Evolutionary conservation across 2,888 invertebrate genomes (phyloP), one percentile per base, ranked within the genome.

Genomic region (Campopleginae sp.): DNA sequence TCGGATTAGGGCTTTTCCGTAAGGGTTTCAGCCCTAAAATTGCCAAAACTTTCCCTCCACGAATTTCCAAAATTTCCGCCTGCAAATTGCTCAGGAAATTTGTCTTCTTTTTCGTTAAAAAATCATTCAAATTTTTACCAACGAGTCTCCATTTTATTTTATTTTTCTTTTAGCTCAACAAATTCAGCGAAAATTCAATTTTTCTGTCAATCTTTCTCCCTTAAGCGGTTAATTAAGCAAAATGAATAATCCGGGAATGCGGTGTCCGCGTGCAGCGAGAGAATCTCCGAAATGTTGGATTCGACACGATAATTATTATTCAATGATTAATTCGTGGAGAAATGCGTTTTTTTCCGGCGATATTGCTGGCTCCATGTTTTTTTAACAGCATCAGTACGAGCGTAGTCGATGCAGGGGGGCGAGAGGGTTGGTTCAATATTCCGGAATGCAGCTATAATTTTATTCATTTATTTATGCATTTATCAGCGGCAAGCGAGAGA

Each of bases 401-500:
- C 63, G 61, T 63, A n/a, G n/a, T 14, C 58, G 54, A 27, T 51
- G 33, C 42, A 8, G 23, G 23, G 27, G 33, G 72, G 51, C 63
- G 46, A 7, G 23, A 46, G 31, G n/a, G 75, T n/a, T 27, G 12
- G 17, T 44, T 38, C 31, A 38, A 80, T 82, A 83, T 84, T 85
- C 80, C 76, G 61, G 80, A 58, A 79, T 80, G 80, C 74, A 76
- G 80, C 79, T 83, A 82, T 88, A 86, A 86, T 87, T 87, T 84
- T 86, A 88, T 88, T 87, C 84, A 87, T 88, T 88, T 86, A 86
- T 89, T 87, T 87, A 86, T 85, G 84, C 86, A 88, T 89, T 88
- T 86, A 86, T 87, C 88, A 83, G 72, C 61, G 44, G 66, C 19
- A 44, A 23, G 65, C 27, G 48, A 27, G 38, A 27, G 38, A 63